A percentile compares a stretch with the other conserved stretches of the same genome.
phyloP scores from a whole-genome alignment of 2,888 invertebrate genomes.

The Saturnia pavonia region DNA sequence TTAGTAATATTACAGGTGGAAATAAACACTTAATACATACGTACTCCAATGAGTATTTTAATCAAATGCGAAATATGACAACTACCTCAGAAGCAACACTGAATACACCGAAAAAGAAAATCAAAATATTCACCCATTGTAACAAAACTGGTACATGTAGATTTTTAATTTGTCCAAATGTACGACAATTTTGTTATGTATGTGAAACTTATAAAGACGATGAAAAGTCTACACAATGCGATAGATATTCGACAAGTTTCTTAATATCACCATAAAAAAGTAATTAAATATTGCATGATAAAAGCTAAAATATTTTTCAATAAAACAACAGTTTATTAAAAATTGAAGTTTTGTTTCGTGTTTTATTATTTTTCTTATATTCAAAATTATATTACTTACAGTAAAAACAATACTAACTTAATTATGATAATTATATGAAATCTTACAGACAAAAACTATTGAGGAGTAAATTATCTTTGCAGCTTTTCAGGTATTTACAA shows the following conservation, averaged over 20 bases:
- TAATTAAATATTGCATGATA: no score
- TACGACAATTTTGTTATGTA: constrained; percentile 49
- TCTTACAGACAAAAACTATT: no score
- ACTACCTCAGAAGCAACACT: not conserved
- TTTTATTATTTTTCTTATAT: no score
- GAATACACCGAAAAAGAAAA: not conserved
- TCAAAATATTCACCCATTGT: constrained; percentile 56
- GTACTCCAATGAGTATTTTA: constrained; percentile 14
- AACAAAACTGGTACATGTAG: constrained; percentile 45
- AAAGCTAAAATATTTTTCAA: no score
- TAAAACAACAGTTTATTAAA: no score
- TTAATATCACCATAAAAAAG: constrained; percentile 30
- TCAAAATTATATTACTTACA: no score
- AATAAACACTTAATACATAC: constrained; percentile 14
- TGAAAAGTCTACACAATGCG: constrained; percentile 44
- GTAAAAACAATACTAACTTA: no score
- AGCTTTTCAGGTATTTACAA: no score
- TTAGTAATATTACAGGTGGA: constrained; percentile 19
- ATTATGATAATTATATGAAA: no score
- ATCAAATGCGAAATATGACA: not conserved
- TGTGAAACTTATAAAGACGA: constrained; percentile 47
- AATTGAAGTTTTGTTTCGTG: no score
- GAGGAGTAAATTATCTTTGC: not conserved
- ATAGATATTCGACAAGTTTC: constrained; percentile 39
- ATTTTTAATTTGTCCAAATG: constrained; percentile 56